Evolutionary conservation across 2,888 invertebrate species (phyloP).

Genomic region (Cosmorhoe ocellata): DNA sequence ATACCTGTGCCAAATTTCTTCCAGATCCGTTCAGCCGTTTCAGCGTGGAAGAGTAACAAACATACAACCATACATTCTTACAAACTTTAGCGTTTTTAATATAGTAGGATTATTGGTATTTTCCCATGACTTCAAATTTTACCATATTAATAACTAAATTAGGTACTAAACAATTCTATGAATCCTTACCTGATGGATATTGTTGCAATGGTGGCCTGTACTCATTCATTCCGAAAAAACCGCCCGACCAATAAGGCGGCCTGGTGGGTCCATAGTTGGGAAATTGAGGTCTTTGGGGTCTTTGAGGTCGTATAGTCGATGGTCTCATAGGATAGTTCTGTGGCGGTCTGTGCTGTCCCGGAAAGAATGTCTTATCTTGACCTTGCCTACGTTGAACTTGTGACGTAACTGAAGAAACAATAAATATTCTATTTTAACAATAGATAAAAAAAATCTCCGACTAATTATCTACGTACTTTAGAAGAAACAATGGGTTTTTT

Average conservation of each 20-base stretch:
- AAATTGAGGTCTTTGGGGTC: conserved; percentile 33
- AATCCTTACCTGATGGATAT: conserved; percentile 59
- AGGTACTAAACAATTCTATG: too few species aligned
- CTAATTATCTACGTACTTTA: too few species aligned
- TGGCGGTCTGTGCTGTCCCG: conserved; percentile 9
- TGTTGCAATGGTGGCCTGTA: conserved; percentile 57
- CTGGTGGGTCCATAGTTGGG: conserved; percentile 36
- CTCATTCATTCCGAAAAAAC: conserved; percentile 56
- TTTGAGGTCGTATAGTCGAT: conserved; percentile 10
- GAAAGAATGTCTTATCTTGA: conserved; percentile 31
- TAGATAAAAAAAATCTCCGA: too few species aligned
- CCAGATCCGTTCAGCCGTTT: too few species aligned
- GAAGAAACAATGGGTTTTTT: too few species aligned
- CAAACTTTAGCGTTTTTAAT: too few species aligned
- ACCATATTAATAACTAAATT: too few species aligned
- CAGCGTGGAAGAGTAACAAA: too few species aligned
- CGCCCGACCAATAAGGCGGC: conserved; percentile 60
- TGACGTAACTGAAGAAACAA: conserved; percentile 44
- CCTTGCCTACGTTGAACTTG: conserved; percentile 35
- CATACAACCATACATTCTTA: too few species aligned
- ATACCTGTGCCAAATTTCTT: too few species aligned
- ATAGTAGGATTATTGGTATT: too few species aligned
- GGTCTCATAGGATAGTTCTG: conserved; percentile 16
- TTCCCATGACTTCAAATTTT: too few species aligned
- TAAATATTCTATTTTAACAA: neutral